Conservation (phyloP, 2,888 invertebrate genomes). For the Seira ritae region DNA sequence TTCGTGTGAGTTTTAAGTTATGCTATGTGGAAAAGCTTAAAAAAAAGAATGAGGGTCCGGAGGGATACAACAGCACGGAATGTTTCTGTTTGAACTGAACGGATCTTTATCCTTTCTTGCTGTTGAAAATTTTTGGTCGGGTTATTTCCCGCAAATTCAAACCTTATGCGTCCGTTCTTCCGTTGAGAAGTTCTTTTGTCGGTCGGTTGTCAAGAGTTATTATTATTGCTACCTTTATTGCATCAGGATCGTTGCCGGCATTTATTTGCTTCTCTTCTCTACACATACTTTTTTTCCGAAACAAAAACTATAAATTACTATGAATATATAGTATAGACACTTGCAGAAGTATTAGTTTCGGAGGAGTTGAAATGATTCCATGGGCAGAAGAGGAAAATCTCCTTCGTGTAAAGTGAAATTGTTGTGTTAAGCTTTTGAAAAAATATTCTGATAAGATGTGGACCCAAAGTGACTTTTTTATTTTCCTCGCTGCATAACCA, state of each 20-base stretch:
- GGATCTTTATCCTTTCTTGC: slow-evolving; percentile 12
- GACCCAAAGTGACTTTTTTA: not conserved
- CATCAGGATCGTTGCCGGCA: not conserved
- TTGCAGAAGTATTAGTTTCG: slow-evolving; percentile 1
- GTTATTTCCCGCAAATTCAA: not conserved
- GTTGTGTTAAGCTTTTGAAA: not conserved
- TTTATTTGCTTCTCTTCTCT: not conserved
- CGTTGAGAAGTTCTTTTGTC: not conserved
- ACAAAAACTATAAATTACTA: slow-evolving; percentile 19
- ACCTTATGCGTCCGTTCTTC: not conserved
- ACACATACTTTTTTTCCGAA: not conserved
- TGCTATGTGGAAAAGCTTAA: slow-evolving; percentile 1
- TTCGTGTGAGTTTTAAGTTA: not conserved
- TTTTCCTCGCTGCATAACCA: too few species aligned
- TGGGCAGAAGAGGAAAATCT: too few species aligned
- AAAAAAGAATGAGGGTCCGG: slow-evolving; percentile 10
- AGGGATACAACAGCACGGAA: slow-evolving; percentile 9
- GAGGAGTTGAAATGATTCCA: too few species aligned
- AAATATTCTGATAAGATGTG: not conserved
- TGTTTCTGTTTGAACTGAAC: slow-evolving; percentile 6
- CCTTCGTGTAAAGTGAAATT: too few species aligned
- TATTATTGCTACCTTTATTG: slow-evolving; percentile 30
- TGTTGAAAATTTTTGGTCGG: not conserved
- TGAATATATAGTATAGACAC: slow-evolving; percentile 33
- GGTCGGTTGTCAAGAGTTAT: slow-evolving; percentile 45